Percentiles rank a stretch among this genome's conserved stretches.
Evolutionary conservation across 2,797 vertebrate genomes (phyloP).

Genomic region (Salarias fasciatus): DNA sequence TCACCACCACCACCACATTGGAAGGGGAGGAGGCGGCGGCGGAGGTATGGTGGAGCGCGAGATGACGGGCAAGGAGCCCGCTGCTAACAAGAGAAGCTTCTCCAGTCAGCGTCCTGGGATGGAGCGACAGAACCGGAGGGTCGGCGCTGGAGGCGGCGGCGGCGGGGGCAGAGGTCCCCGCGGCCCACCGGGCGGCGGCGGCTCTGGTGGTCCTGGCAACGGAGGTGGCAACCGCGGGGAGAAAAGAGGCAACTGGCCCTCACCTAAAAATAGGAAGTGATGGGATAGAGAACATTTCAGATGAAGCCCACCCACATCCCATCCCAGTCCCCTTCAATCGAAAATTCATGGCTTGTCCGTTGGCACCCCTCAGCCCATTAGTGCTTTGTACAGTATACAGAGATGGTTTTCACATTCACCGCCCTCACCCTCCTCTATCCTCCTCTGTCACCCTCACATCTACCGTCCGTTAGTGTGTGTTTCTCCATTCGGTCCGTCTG

Average conservation of each 20-base stretch:
- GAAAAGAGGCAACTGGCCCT: slow-evolving; percentile 88
- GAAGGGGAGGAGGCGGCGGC: slow-evolving; percentile 72
- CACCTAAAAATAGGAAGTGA: slow-evolving; percentile 92
- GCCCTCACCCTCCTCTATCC: slow-evolving; percentile 31
- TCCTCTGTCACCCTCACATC: slow-evolving; percentile 60
- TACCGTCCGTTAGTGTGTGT: slow-evolving; percentile 78
- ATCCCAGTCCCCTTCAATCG: slow-evolving; percentile 55
- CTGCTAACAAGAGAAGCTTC: slow-evolving; percentile 90
- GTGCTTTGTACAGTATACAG: slow-evolving; percentile 78
- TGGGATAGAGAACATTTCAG: slow-evolving; percentile 67
- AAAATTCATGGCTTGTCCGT: slow-evolving; percentile 64
- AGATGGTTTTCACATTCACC: slow-evolving; percentile 75
- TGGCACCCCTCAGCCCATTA: slow-evolving; percentile 71
- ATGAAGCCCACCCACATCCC: slow-evolving; percentile 38
- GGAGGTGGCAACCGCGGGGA: slow-evolving; percentile 82
- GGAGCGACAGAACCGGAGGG: slow-evolving; percentile 92
- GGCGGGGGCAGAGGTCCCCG: slow-evolving; percentile 81
- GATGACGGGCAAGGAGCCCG: slow-evolving; percentile 79
- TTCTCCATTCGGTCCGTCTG: slow-evolving; percentile 57
- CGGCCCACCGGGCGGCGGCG: slow-evolving; percentile 75
- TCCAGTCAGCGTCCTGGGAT: slow-evolving; percentile 93
- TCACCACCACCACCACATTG: slow-evolving; percentile 79
- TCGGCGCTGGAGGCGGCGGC: slow-evolving; percentile 80
- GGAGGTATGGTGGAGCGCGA: slow-evolving; percentile 75
- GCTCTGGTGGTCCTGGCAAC: slow-evolving; percentile 69